Conservation (phyloP, 2,888 invertebrate genomes). For the Allygus modestus region DNA sequence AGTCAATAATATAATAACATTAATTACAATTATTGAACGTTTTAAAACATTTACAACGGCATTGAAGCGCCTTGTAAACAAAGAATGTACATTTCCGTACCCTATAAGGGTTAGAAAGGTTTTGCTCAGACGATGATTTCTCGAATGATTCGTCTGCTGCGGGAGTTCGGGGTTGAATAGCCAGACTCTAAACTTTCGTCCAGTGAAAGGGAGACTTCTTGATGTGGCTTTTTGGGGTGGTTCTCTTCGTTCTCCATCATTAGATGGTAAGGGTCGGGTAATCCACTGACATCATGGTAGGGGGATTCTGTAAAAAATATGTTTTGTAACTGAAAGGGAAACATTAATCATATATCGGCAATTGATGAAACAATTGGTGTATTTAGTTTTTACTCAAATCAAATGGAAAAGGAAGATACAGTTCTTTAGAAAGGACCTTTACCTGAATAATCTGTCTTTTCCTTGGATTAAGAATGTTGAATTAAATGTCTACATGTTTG, state of each 20-base stretch:
- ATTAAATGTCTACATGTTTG: too few species aligned
- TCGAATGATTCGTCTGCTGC: constrained; percentile 93
- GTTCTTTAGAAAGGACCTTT: too few species aligned
- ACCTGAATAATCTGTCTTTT: too few species aligned
- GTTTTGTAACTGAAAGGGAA: neutral
- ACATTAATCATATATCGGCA: too few species aligned
- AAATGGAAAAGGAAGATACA: too few species aligned
- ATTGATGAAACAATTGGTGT: too few species aligned
- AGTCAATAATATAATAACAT: constrained; percentile 54
- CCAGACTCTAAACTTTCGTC: constrained; percentile 96
- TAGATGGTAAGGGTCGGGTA: constrained; percentile 89
- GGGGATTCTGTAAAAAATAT: constrained; percentile 84
- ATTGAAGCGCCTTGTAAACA: constrained; percentile 34
- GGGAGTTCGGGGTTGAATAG: constrained; percentile 95
- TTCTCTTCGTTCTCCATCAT: constrained; percentile 82
- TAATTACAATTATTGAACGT: constrained; percentile 52
- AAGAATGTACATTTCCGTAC: constrained; percentile 13
- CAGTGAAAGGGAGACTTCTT: constrained; percentile 92
- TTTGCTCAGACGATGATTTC: constrained; percentile 91
- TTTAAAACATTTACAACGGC: constrained; percentile 34
- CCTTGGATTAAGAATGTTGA: too few species aligned
- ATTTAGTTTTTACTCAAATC: too few species aligned
- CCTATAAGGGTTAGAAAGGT: constrained; percentile 17
- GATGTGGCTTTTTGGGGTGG: constrained; percentile 88
- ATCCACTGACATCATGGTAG: constrained; percentile 95